Evolutionary conservation across 2,888 invertebrate genomes (phyloP).

Genomic region (Parasteatoda lunata): DNA sequence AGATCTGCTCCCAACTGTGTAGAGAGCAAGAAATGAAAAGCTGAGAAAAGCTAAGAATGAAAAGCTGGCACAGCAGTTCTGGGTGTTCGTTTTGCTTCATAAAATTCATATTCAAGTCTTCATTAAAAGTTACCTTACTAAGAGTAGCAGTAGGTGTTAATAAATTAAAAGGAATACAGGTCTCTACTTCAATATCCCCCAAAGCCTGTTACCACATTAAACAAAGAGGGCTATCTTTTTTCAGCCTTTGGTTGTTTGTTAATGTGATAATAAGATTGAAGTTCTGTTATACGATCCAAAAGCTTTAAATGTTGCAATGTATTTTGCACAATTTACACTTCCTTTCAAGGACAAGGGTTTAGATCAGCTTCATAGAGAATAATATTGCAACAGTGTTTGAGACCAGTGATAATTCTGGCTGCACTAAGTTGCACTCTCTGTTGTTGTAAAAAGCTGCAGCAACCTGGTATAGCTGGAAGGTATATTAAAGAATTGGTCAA

Average conservation of each 20-base stretch:
- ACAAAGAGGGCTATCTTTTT: too few relatives aligned
- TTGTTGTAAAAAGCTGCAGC: not conserved
- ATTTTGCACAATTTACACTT: not conserved
- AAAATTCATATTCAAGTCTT: constrained; percentile 10
- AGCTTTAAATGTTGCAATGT: not conserved
- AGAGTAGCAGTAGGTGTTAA: constrained; percentile 11
- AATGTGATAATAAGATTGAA: not conserved
- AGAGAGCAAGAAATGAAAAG: not conserved
- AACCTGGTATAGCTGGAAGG: not conserved
- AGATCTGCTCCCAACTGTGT: constrained; percentile 7
- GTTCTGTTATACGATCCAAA: not conserved
- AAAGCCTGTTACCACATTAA: not conserved
- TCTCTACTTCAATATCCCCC: not conserved
- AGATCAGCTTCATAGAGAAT: not conserved
- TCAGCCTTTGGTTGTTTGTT: too few relatives aligned
- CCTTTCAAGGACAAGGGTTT: not conserved
- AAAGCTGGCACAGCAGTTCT: not conserved
- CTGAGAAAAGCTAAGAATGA: too few relatives aligned
- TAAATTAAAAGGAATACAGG: constrained; percentile 8
- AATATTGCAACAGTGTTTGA: not conserved
- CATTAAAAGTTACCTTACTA: constrained; percentile 4
- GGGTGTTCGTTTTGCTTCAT: not conserved
- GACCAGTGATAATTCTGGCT: constrained; percentile 1
- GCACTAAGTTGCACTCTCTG: not conserved
- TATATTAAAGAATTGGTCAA: not conserved